phyloP scores from a whole-genome alignment of 2,888 invertebrate species.

The Habrosyne pyritoides region DNA sequence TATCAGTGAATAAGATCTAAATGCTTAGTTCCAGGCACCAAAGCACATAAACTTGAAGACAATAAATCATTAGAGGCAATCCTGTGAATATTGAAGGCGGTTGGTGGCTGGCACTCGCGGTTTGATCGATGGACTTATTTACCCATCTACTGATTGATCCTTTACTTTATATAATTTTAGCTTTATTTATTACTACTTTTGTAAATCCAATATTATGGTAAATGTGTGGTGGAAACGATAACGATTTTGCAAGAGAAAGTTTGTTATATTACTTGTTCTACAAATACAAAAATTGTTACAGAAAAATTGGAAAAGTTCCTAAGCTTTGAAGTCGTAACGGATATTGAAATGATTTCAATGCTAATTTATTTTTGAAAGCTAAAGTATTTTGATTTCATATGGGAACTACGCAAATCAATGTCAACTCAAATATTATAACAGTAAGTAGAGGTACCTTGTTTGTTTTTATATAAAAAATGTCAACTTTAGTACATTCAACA shows the following conservation, averaged over 20 bases:
- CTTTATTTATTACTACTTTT: not conserved
- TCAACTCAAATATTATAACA: too few relatives aligned
- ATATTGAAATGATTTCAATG: not conserved
- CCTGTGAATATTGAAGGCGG: slow-evolving; percentile 33
- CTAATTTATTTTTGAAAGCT: not conserved
- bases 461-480: not conserved
- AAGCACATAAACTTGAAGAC: slow-evolving; percentile 28
- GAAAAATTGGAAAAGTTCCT: not conserved
- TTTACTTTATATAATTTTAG: not conserved
- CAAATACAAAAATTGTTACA: not conserved
- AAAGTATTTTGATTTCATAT: not conserved
- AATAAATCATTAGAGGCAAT: slow-evolving; percentile 39
- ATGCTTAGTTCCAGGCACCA: not conserved
- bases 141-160: slow-evolving; percentile 12
- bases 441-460: not conserved
- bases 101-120: slow-evolving; percentile 22
- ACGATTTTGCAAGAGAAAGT: not conserved
- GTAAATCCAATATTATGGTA: not conserved
- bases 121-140: slow-evolving; percentile 35
- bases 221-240: not conserved
- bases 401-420: not conserved
- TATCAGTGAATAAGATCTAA: not conserved
- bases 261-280: not conserved
- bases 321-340: not conserved
- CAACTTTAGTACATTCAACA: slow-evolving; percentile 32